Conservation (phyloP, 2,888 invertebrate genomes). For the Lasioglossum oenotherae region DNA sequence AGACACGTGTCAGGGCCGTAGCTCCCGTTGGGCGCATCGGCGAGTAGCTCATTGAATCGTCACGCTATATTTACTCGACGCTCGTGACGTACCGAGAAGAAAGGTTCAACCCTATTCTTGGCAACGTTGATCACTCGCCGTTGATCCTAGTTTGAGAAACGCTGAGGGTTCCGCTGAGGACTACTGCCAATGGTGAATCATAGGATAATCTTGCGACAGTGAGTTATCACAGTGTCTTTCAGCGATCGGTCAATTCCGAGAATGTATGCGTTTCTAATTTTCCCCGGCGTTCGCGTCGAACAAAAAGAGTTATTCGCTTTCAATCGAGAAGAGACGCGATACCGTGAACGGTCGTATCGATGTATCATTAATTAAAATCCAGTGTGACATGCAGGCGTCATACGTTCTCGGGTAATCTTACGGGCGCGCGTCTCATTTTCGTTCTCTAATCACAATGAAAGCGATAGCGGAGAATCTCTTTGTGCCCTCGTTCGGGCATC, state of each 20-base stretch:
- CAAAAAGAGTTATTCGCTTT: background rate
- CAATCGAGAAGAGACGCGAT: background rate
- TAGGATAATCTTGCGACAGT: constrained; percentile 7
- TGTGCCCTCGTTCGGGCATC: background rate
- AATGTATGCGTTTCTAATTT: background rate
- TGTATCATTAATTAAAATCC: background rate
- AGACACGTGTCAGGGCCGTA: constrained; percentile 61
- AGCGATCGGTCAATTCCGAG: background rate
- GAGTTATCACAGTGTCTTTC: background rate
- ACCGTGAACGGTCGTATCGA: background rate
- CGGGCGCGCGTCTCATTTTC: background rate
- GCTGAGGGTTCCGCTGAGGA: background rate
- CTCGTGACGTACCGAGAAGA: constrained; percentile 3
- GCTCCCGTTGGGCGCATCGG: constrained; percentile 12
- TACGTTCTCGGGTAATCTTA: background rate
- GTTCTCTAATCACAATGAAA: background rate
- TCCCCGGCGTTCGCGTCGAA: background rate
- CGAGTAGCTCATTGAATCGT: constrained; percentile 22
- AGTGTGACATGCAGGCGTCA: background rate
- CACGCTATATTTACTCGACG: constrained; percentile 35
- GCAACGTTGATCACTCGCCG: background rate
- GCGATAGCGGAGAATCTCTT: background rate
- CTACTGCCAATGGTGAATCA: background rate
- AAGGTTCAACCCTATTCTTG: background rate
- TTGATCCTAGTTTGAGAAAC: background rate